phyloP scores from a whole-genome alignment of 2,888 invertebrate genomes.

The Zhengitettix transpicula region DNA sequence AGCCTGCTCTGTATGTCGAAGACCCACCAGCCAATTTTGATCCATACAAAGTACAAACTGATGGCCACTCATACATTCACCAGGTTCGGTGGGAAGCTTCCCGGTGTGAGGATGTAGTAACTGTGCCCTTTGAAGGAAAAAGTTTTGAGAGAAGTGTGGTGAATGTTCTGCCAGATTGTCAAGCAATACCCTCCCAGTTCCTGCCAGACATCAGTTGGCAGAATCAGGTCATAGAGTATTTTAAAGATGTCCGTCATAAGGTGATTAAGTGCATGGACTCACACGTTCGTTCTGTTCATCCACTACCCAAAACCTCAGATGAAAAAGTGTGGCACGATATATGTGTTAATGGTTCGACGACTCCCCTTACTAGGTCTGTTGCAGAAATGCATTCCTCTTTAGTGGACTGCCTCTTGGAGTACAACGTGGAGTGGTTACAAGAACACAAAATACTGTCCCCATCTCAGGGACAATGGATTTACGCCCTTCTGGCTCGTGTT shows the following conservation, averaged over 20 bases:
- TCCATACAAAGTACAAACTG: neutral
- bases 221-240: neutral
- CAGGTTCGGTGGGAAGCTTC: neutral
- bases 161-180: neutral
- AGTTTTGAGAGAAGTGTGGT: neutral
- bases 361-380: neutral
- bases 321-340: neutral
- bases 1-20: neutral
- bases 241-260: neutral
- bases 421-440: slow-evolving; percentile 31
- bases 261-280: neutral
- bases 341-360: neutral
- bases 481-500: slow-evolving; percentile 44
- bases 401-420: slow-evolving; percentile 30
- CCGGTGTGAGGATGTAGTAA: neutral
- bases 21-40: neutral
- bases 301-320: neutral
- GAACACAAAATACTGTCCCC: slow-evolving; percentile 26
- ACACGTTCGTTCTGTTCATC: neutral
- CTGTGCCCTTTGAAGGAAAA: neutral
- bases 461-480: slow-evolving; percentile 50
- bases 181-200: neutral
- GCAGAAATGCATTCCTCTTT: slow-evolving; percentile 20
- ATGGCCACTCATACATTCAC: neutral
- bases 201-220: neutral